Evolutionary conservation across 2,113 vertebrate species (phyloP).

Genomic region (Tiliqua scincoides): DNA sequence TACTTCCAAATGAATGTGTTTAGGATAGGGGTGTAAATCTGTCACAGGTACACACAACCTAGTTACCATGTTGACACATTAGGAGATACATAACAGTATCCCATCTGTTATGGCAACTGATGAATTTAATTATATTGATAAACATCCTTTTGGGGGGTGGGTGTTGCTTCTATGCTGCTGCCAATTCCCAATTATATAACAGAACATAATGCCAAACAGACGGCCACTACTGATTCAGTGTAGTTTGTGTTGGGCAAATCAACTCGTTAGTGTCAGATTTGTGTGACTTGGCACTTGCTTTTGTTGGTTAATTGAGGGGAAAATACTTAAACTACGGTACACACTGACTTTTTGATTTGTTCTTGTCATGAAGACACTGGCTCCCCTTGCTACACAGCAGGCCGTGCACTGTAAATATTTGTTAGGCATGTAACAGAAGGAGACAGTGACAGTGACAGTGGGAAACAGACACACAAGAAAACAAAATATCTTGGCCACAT

Average conservation of each 20-base stretch:
- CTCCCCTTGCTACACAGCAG: background rate
- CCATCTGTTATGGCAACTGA: constrained; percentile 25
- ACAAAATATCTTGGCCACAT: background rate
- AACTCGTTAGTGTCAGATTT: constrained; percentile 62
- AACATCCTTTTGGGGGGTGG: background rate
- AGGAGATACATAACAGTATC: constrained; percentile 12
- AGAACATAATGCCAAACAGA: constrained; percentile 60
- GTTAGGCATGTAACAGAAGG: background rate
- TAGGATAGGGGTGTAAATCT: background rate
- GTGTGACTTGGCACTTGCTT: constrained; percentile 62
- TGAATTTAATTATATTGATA: constrained; percentile 25
- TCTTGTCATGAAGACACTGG: background rate
- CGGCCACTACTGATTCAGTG: constrained; percentile 57
- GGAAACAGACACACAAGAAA: background rate
- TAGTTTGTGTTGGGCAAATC: constrained; percentile 65
- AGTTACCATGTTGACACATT: background rate
- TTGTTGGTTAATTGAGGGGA: constrained; percentile 58
- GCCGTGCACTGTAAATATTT: constrained; percentile 1
- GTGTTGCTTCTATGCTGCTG: constrained; percentile 35
- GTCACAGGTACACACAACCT: background rate
- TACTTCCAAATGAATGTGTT: background rate
- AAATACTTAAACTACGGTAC: constrained; percentile 42
- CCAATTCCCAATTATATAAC: constrained; percentile 49
- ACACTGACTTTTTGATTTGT: constrained; percentile 26
- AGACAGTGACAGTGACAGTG: fast-evolving